phyloP scores from a whole-genome alignment of 2,113 vertebrate genomes.

The Pelobates fuscus region DNA sequence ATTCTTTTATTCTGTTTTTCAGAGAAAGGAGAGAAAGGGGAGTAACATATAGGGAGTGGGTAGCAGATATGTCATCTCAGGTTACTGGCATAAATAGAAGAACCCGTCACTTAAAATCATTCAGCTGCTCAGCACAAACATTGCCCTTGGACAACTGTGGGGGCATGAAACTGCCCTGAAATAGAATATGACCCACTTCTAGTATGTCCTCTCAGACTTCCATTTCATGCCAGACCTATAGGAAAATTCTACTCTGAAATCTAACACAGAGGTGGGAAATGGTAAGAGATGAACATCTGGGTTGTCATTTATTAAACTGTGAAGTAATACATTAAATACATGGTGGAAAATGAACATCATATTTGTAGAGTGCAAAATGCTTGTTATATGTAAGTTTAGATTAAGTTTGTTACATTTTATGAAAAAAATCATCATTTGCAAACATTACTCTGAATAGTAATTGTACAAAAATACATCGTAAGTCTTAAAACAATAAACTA shows the following conservation, averaged over 20 bases:
- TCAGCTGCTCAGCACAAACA: constrained; percentile 51
- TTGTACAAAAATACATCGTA: no score
- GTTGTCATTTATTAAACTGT: not conserved
- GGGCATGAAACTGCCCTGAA: constrained; percentile 30
- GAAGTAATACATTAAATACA: no score
- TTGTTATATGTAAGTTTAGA: no score
- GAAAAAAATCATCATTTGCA: no score
- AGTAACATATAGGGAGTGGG: constrained; percentile 27
- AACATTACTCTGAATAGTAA: no score
- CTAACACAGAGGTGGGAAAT: constrained; percentile 19
- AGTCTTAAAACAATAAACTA: no score
- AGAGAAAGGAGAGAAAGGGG: constrained; percentile 4
- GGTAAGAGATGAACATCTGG: not conserved
- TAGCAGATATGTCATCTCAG: constrained; percentile 27
- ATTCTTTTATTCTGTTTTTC: constrained; percentile 9
- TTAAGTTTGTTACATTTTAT: no score
- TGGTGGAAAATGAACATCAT: no score
- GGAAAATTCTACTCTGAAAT: constrained; percentile 21
- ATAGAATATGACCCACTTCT: constrained; percentile 45
- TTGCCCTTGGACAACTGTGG: constrained; percentile 38
- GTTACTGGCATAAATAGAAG: constrained; percentile 48
- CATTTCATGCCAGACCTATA: constrained; percentile 22
- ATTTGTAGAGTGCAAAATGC: no score
- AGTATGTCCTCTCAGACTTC: constrained; percentile 37
- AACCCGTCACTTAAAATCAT: constrained; percentile 45